A percentile compares a stretch with the other conserved stretches of the same genome.
Evolutionary conservation across 2,797 vertebrate species (phyloP).

Genomic region (Sebastes paucispinis): DNA sequence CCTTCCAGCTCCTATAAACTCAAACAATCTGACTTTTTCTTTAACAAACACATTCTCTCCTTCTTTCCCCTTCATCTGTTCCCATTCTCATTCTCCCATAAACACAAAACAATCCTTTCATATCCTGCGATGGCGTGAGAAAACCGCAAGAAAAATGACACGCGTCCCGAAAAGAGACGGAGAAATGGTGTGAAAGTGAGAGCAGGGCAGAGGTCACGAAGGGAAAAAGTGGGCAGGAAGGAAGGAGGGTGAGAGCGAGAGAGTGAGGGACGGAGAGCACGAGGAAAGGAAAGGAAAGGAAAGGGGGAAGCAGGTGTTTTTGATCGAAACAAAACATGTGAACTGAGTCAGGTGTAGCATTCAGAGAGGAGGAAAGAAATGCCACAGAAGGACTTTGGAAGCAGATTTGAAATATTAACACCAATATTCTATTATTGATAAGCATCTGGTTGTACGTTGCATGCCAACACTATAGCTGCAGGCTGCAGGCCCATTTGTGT

Average conservation of each 20-base stretch:
- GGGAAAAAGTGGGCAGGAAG: conserved; percentile 67
- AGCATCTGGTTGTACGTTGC: conserved; percentile 14
- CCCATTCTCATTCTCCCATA: conserved; percentile 28
- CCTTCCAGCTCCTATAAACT: background rate
- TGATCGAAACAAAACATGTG: conserved; percentile 43
- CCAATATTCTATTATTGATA: conserved; percentile 52
- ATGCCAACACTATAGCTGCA: background rate
- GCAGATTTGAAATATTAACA: conserved; percentile 60
- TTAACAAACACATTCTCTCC: conserved; percentile 6
- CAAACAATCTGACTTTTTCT: conserved; percentile 7
- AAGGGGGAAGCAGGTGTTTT: conserved; percentile 75
- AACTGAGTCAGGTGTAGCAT: conserved; percentile 56
- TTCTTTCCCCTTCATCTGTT: conserved; percentile 9
- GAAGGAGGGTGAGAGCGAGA: conserved; percentile 52
- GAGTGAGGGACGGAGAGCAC: conserved; percentile 17
- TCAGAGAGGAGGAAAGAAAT: conserved; percentile 1
- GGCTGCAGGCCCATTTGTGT: background rate
- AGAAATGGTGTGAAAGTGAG: conserved; percentile 65
- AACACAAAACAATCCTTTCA: conserved; percentile 68
- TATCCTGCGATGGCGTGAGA: conserved; percentile 74
- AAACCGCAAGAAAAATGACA: conserved; percentile 65
- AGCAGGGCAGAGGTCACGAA: conserved; percentile 52
- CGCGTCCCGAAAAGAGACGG: conserved; percentile 45
- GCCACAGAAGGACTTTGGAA: conserved; percentile 40
- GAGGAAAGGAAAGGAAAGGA: conserved; percentile 47